Evolutionary conservation across 2,888 invertebrate species (phyloP).

Genomic region (Drosophila anomalata): DNA sequence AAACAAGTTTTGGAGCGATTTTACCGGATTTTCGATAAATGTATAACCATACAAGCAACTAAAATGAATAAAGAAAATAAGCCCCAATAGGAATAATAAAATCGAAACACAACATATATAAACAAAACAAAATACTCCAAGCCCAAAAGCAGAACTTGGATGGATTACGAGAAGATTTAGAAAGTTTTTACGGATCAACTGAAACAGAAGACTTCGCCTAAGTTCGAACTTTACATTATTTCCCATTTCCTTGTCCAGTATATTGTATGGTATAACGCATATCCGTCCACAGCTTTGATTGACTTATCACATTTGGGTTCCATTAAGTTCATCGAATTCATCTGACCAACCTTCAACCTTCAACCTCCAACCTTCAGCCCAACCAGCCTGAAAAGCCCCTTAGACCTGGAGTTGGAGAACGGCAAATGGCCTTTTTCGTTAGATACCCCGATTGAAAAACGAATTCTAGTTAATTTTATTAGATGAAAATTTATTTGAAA

Average conservation of each 20-base stretch:
- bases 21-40: slow-evolving; percentile 80
- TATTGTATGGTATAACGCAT: slow-evolving; percentile 63
- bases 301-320: slow-evolving; percentile 17
- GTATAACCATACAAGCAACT: slow-evolving; percentile 56
- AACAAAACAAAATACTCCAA: slow-evolving; percentile 26
- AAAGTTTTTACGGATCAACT: slow-evolving; percentile 71
- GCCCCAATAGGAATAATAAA: slow-evolving; percentile 33
- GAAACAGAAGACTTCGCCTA: slow-evolving; percentile 12
- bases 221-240: slow-evolving; percentile 2
- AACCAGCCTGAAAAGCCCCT: not conserved
- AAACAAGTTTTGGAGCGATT: slow-evolving; percentile 81
- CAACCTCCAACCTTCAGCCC: not conserved
- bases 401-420: slow-evolving; percentile 29
- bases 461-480: slow-evolving; percentile 74
- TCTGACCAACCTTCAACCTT: not conserved
- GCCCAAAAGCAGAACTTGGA: slow-evolving; percentile 8
- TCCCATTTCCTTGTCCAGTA: slow-evolving; percentile 45
- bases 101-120: slow-evolving; percentile 30
- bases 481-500: slow-evolving; percentile 66
- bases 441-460: slow-evolving; percentile 27
- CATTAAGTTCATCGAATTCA: slow-evolving; percentile 20
- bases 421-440: slow-evolving; percentile 41
- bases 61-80: slow-evolving; percentile 31
- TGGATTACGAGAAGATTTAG: slow-evolving; percentile 52
- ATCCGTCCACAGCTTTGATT: slow-evolving; percentile 74